Conservation (phyloP, 1,140 invertebrate genomes). For the Halyomorpha halys region DNA sequence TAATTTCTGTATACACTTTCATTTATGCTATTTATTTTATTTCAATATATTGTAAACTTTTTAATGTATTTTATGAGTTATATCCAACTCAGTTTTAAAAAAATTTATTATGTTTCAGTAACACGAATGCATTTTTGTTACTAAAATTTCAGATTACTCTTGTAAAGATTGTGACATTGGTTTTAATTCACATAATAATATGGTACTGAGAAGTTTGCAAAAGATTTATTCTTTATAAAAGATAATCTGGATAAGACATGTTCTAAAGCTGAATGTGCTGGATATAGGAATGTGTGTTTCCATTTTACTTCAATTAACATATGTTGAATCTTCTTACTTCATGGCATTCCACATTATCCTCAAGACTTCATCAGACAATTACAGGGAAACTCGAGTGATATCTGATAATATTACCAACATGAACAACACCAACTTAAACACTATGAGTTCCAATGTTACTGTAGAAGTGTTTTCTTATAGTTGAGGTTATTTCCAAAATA, state of each 20-base stretch:
- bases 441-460: constrained; percentile 38
- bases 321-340: constrained; percentile 69
- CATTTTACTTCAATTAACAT: constrained; percentile 26
- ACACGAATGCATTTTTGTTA: not conserved
- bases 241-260: constrained; percentile 78
- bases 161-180: constrained; percentile 43
- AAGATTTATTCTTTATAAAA: constrained; percentile 77
- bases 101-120: no score
- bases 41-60: no score
- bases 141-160: constrained; percentile 29
- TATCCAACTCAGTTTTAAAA: no score
- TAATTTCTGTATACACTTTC: no score
- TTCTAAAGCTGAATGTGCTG: constrained; percentile 78
- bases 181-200: constrained; percentile 42
- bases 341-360: constrained; percentile 94
- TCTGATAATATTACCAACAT: constrained; percentile 72
- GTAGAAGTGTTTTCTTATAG: constrained; percentile 92
- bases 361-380: constrained; percentile 85
- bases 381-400: constrained; percentile 66
- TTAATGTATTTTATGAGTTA: no score
- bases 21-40: no score
- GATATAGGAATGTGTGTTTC: constrained; percentile 48
- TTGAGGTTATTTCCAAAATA: constrained; percentile 31
- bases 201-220: constrained; percentile 53
- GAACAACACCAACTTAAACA: constrained; percentile 49